Percentiles rank a stretch among this genome's conserved stretches.
phyloP scores from a whole-genome alignment of 2,113 vertebrate species.

The Diphyllodes magnificus region DNA sequence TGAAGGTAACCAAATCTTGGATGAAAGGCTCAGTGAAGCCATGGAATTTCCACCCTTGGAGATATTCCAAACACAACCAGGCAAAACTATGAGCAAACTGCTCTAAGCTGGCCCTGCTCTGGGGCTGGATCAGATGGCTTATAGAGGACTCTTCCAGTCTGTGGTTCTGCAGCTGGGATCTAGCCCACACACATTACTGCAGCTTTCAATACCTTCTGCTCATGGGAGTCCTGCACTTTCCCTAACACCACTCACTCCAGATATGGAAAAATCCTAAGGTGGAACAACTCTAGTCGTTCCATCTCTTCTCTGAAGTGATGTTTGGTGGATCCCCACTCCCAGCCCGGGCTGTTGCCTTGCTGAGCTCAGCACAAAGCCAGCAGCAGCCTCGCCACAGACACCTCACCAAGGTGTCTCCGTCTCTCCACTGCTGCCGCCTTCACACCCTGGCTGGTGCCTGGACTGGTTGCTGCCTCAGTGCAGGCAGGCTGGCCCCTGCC shows the following conservation, averaged over 20 bases:
- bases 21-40: neutral
- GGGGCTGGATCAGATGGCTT: neutral
- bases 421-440: neutral
- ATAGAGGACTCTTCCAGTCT: neutral
- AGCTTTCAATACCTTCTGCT: neutral
- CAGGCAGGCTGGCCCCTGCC: neutral
- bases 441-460: neutral
- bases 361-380: neutral
- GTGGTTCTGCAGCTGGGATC: neutral
- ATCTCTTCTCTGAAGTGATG: neutral
- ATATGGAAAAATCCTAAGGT: rapidly evolving
- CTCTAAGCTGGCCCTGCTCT: neutral
- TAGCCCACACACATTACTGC: too few relatives aligned
- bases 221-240: too few relatives aligned
- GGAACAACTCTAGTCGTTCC: neutral
- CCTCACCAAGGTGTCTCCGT: neutral
- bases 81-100: neutral
- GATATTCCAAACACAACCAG: neutral
- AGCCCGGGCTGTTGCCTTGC: neutral
- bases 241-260: too few relatives aligned
- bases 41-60: neutral
- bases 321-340: rapidly evolving
- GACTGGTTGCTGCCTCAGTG: rapidly evolving
- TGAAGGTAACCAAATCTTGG: neutral
- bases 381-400: rapidly evolving